Percentiles rank a stretch among this genome's conserved stretches.
Evolutionary conservation across 2,888 invertebrate species (phyloP).

Genomic region (Lasioglossum malachurum): DNA sequence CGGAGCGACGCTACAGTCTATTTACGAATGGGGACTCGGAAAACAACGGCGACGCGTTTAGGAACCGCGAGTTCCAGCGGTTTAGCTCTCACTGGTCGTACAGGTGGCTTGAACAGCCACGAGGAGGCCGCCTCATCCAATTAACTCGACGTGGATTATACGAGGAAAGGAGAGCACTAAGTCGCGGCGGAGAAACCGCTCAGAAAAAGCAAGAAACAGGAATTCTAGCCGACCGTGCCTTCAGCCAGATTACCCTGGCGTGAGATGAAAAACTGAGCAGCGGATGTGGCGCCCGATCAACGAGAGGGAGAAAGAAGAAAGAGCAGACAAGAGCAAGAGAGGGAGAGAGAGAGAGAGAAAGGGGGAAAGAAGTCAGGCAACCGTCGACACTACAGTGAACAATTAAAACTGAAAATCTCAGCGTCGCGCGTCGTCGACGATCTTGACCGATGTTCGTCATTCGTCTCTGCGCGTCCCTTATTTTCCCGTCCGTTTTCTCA

Average conservation of each 20-base stretch:
- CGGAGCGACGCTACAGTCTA: neutral
- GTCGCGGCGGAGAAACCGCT: slow-evolving; percentile 64
- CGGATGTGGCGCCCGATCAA: slow-evolving; percentile 52
- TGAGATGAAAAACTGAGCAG: slow-evolving; percentile 55
- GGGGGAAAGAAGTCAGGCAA: too few relatives aligned
- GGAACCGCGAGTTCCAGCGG: slow-evolving; percentile 56
- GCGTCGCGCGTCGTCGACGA: neutral
- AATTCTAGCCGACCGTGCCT: slow-evolving; percentile 53
- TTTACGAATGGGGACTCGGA: neutral
- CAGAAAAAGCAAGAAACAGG: slow-evolving; percentile 58
- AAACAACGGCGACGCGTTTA: slow-evolving; percentile 53
- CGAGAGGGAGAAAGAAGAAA: neutral
- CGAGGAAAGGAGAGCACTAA: slow-evolving; percentile 59
- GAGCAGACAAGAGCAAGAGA: neutral
- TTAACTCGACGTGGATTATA: slow-evolving; percentile 75
- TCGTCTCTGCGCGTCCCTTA: neutral
- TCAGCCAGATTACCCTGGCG: slow-evolving; percentile 55
- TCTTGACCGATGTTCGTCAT: slow-evolving; percentile 11
- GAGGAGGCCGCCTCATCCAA: slow-evolving; percentile 70
- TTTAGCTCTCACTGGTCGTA: slow-evolving; percentile 48
- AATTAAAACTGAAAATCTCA: slow-evolving; percentile 23
- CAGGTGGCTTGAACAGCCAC: slow-evolving; percentile 65
- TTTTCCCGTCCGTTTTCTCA: neutral
- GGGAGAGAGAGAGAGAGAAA: too few relatives aligned
- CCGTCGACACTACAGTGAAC: neutral